These are phyloP conservation scores for Beris chalybata DNA, from an alignment of 2,888 invertebrate genomes.

Conservation along the genomic window DNA sequence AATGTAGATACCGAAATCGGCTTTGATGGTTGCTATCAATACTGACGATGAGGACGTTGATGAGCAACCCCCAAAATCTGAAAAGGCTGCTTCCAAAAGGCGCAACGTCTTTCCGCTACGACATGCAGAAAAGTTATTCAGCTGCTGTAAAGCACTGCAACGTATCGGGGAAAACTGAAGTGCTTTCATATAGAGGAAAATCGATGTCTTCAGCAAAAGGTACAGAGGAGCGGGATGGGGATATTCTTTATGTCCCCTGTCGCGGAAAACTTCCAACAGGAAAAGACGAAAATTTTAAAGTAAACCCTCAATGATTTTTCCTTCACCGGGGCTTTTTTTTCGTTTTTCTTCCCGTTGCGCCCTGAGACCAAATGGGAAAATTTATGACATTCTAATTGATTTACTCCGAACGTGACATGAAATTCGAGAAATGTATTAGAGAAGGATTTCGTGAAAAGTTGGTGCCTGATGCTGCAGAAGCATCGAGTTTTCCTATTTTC, in stretches of 20 bases:
- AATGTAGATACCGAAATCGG: too few species aligned
- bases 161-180: background rate
- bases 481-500: too few species aligned
- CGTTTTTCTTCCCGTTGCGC: slow-evolving; percentile 12
- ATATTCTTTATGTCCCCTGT: background rate
- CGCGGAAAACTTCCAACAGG: background rate
- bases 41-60: too few species aligned
- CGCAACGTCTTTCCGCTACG: background rate
- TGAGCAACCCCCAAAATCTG: too few species aligned
- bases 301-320: too few species aligned
- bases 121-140: background rate
- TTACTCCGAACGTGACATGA: slow-evolving; percentile 55
- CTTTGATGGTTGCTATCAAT: too few species aligned
- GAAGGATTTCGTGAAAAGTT: slow-evolving; percentile 39
- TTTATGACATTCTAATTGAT: slow-evolving; percentile 56
- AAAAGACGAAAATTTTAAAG: background rate
- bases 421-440: slow-evolving; percentile 54
- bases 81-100: too few species aligned
- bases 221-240: background rate
- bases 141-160: too few species aligned
- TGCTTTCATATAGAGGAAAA: too few species aligned
- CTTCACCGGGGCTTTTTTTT: slow-evolving; percentile 19
- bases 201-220: too few species aligned
- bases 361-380: slow-evolving; percentile 39
- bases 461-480: slow-evolving; percentile 15